These are phyloP conservation scores for Danio albolineatus DNA, from an alignment of 2,797 vertebrate genomes.

Conservation along the genomic window DNA sequence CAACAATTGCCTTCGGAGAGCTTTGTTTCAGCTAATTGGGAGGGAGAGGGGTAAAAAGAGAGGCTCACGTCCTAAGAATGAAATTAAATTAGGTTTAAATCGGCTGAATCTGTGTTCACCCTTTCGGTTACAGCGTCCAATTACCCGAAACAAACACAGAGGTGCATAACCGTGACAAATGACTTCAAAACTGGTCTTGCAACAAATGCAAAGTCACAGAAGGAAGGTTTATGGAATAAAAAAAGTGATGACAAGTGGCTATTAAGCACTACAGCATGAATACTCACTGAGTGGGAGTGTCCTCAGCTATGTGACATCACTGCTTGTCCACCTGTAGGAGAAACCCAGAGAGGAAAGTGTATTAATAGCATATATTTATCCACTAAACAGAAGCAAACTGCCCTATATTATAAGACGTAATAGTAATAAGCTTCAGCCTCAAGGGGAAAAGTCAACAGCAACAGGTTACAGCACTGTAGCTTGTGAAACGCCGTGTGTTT, in stretches of 20 bases:
- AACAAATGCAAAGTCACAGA: conserved; percentile 19
- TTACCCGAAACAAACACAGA: conserved; percentile 51
- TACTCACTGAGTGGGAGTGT: conserved; percentile 79
- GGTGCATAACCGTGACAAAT: conserved; percentile 48
- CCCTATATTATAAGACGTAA: conserved; percentile 9
- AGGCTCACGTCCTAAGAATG: conserved; percentile 27
- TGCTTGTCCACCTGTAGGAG: conserved; percentile 71
- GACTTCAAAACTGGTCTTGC: conserved; percentile 31
- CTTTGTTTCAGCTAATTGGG: conserved; percentile 53
- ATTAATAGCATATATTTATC: conserved; percentile 11
- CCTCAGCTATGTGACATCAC: conserved; percentile 81
- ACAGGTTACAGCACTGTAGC: conserved; percentile 48
- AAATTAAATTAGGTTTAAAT: conserved; percentile 57
- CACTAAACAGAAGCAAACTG: conserved; percentile 31
- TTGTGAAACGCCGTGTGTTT: conserved; percentile 44
- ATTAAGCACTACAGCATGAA: conserved; percentile 13
- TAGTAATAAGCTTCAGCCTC: conserved; percentile 29
- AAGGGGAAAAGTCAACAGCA: conserved; percentile 26
- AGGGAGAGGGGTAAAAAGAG: conserved; percentile 22
- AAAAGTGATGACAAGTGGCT: background rate
- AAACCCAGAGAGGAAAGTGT: conserved; percentile 43
- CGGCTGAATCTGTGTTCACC: conserved; percentile 37
- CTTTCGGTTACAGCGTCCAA: conserved; percentile 50
- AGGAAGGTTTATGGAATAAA: conserved; percentile 3
- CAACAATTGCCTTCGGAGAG: conserved; percentile 39